Base-by-base conservation (phyloP, 92 coral and sea anemone genomes). In the Pocillopora meandrina region DNA sequence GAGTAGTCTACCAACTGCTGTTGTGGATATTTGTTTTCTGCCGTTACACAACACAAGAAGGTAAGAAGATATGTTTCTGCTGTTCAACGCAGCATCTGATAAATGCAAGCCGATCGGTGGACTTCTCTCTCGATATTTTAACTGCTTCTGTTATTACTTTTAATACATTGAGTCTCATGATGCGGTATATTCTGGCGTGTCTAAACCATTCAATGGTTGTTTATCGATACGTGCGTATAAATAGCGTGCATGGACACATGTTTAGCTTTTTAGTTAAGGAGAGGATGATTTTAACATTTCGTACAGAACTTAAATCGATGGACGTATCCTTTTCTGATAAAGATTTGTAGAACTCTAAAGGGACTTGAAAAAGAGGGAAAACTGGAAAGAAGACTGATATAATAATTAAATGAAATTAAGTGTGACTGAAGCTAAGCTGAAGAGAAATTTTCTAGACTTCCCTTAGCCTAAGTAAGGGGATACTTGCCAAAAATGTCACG, bases 21-120 rank as follows among this genome's bases (percentile, higher is more conserved):
- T 47, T 81, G 23, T 81, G 69, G 60, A 11, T 42, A 17, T 15
- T 81, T 20, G 12, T 72, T 7, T 60, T 81, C 15, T 71, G 23
- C 60, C 77, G 35, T 59, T n/a, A 12, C 69, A 59, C 85, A 3
- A 58, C 77, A 1, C 85, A 70, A 61, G 66, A 36, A 26, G 75
- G 65, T 58, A 60, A 59, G 70, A 17, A 18, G 4, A 4, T 0
- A 16, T n/a, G 21, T 20, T 19, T n/a, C 52, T 42, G 52, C 52
- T 3, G 6, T 42, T 42, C 8, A 42, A 42, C 5, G 52, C 52
- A 42, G 52, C 52, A 42, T 42, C 8, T 42, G 52, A 42, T 42
- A 42, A 42, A 42, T 3, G 4, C 4, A 42, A 42, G 5, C 52
- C 52, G 52, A 42, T 7, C 8, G 52, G 52, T 42, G 52, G 6